A percentile compares a stretch with the other conserved stretches of the same genome.
These are phyloP conservation scores for Elaphurus davidianus DNA, from an alignment of 2,113 vertebrate species.

Conservation along the genomic window DNA sequence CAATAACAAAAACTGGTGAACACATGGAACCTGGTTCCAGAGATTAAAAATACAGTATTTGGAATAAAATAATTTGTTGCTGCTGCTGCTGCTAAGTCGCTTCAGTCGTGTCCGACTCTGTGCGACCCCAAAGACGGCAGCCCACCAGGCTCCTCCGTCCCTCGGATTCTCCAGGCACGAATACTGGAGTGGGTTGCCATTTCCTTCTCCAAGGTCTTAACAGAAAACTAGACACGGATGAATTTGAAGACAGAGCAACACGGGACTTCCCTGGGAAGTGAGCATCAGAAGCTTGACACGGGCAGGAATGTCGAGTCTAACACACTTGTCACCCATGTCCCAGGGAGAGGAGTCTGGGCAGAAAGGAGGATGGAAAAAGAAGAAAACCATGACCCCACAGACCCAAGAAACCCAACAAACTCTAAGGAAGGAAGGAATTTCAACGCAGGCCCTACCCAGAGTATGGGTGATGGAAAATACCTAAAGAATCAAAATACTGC, in stretches of 20 bases:
- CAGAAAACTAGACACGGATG: not conserved
- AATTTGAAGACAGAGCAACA: not conserved
- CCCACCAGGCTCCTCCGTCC: not conserved
- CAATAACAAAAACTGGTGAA: not conserved
- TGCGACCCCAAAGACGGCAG: not conserved
- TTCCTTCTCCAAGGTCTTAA: not conserved
- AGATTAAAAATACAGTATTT: not conserved
- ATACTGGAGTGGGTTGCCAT: not conserved
- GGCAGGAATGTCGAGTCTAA: fast-evolving
- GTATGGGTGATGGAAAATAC: not conserved
- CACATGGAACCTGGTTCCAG: not conserved
- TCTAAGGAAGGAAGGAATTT: not conserved
- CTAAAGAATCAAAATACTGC: not conserved
- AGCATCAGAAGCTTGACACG: not conserved
- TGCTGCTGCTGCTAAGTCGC: not conserved
- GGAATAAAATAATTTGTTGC: not conserved
- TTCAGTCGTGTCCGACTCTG: not conserved
- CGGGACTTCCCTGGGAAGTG: not conserved
- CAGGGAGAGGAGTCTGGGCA: not conserved
- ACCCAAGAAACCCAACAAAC: not conserved
- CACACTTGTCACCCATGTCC: not conserved
- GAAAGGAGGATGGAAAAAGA: not conserved
- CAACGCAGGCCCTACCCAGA: not conserved
- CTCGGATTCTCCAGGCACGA: not conserved
- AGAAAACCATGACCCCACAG: not conserved